A percentile compares a stretch with the other conserved stretches of the same genome.
Conservation (phyloP, 2,113 vertebrate species). For the Rana temporaria region DNA sequence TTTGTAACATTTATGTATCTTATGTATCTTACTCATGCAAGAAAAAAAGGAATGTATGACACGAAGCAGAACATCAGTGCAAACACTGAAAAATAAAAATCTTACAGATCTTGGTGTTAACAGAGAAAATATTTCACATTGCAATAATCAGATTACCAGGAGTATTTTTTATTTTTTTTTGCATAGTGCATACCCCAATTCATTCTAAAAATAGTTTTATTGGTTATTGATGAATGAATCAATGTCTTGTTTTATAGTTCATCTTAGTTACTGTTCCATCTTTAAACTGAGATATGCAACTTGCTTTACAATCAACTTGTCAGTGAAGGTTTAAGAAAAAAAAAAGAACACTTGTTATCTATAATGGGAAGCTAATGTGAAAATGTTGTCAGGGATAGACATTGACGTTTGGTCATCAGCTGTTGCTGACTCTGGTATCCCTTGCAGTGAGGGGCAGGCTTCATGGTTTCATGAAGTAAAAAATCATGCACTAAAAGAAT, state of each 20-base stretch:
- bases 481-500: too few species aligned
- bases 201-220: not conserved
- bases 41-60: not conserved
- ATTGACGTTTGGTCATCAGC: not conserved
- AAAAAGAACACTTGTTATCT: not conserved
- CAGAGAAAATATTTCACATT: slow-evolving; percentile 7
- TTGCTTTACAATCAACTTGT: slow-evolving; percentile 20
- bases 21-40: not conserved
- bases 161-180: slow-evolving; percentile 19
- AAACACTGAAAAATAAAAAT: not conserved
- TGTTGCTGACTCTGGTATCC: not conserved
- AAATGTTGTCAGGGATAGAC: not conserved
- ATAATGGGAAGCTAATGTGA: not conserved
- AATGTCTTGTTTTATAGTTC: not conserved
- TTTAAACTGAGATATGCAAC: slow-evolving; percentile 3
- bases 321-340: slow-evolving; percentile 1
- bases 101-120: not conserved
- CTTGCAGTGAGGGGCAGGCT: not conserved
- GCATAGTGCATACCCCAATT: slow-evolving; percentile 11
- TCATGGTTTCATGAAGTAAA: too few species aligned
- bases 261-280: not conserved
- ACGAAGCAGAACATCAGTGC: not conserved
- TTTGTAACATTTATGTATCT: not conserved
- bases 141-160: slow-evolving; percentile 12
- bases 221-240: not conserved